Evolutionary conservation across 2,797 vertebrate species (phyloP), one percentile per base, ranked within the genome.

Genomic region (Triplophysa bombifrons): DNA sequence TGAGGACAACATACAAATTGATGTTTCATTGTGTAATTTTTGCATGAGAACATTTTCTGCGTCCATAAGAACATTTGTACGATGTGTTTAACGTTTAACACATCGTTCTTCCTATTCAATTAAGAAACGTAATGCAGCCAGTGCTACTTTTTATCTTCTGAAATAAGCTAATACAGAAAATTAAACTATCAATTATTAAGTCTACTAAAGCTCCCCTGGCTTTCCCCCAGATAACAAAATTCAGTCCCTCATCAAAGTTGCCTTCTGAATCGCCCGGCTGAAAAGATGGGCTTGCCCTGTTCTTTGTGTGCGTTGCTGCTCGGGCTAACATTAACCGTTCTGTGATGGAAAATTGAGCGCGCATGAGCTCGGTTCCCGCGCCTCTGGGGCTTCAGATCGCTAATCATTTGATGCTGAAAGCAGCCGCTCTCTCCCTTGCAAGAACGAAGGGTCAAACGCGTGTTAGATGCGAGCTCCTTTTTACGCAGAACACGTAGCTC

Each of bases 341-440:
- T 13, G 46, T 72, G 76, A 72, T 72, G 61, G 76, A 72, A 78
- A 78, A 72, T 78, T 53, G 58, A 71, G 16, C 34, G 48, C 41
- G 51, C 2, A 38, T 0, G 12, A 71, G 69, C 44, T 72, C 65
- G 65, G 72, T 51, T 64, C 34, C 34, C 68, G 58, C 8, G 55
- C 68, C 50, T 61, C 65, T 65, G 44, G 70, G 34, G 61, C 48
- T 63, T 10, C 20, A 34, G 19, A 64, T 71, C 51, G 48, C 70
- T 67, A 78, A 80, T 74, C 76, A 82, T 78, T 58, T 55, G 74
- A 78, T 76, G 56, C 64, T 76, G 65, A 69, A 84, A 74, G 72
- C 77, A 53, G 30, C 38, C 30, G 30, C 63, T 74, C 14, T 27
- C 67, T 38, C 69, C 34, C 60, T 38, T 3, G 61, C 51, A 73